phyloP scores from a whole-genome alignment of 2,888 invertebrate genomes.

The Troides oblongomaculatus region DNA sequence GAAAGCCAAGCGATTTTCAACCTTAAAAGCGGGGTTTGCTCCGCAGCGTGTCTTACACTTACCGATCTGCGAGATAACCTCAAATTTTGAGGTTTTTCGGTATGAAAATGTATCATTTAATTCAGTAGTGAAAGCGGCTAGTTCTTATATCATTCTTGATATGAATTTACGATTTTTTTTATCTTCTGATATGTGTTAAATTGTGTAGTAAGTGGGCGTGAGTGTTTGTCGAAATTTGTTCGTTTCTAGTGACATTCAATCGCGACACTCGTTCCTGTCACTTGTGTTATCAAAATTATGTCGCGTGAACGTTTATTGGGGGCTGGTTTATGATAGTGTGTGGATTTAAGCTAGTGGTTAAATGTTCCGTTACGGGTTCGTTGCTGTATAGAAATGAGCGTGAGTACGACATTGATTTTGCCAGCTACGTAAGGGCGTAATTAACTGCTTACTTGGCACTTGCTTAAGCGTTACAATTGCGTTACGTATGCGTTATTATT shows the following conservation, averaged over 20 bases:
- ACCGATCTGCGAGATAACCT: constrained; percentile 72
- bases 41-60: constrained; percentile 69
- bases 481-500: constrained; percentile 2
- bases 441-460: constrained; percentile 13
- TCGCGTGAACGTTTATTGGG: constrained; percentile 35
- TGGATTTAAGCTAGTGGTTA: constrained; percentile 46
- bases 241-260: constrained; percentile 40
- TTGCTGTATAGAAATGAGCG: constrained; percentile 57
- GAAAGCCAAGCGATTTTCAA: constrained; percentile 52
- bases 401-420: constrained; percentile 46
- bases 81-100: constrained; percentile 61
- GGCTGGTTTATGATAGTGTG: constrained; percentile 39
- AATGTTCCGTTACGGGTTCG: constrained; percentile 40
- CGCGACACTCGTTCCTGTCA: constrained; percentile 31
- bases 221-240: constrained; percentile 33
- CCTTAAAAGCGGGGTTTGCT: constrained; percentile 53
- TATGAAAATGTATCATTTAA: constrained; percentile 49
- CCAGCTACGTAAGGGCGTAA: constrained; percentile 8
- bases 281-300: constrained; percentile 35
- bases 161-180: constrained; percentile 15
- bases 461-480: constrained; percentile 11
- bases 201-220: constrained; percentile 8
- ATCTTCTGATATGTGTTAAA: background rate
- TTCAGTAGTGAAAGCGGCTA: constrained; percentile 34
- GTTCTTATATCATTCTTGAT: background rate